Evolutionary conservation across 2,888 invertebrate genomes (phyloP), one percentile per base, ranked within the genome.

Genomic region (Crepidodera aurea): DNA sequence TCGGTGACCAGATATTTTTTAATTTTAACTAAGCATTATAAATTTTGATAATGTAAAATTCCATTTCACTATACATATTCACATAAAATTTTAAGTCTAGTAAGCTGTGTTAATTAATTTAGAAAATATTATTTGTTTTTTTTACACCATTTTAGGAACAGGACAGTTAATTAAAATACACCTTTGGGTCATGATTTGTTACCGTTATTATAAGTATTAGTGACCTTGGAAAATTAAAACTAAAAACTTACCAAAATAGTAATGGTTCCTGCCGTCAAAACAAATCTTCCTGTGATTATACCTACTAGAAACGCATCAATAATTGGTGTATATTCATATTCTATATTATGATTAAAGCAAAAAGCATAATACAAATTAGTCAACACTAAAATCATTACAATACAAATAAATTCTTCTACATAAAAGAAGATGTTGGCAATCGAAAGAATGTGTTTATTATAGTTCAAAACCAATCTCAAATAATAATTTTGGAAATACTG

Each of bases 401-500:
- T 19, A 13, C 15, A 25, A 1, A 53, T 25, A 18, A 55, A 27
- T 25, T 19, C 27, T 27, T 37, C 55, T 3, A 25, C 27, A 10
- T 40, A 46, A 22, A 40, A 27, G 2, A 61, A 7, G 27, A 39
- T 10, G 19, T 55, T 55, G 15, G 50, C 55, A 7, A 55, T 18
- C 7, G 60, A 61, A 0, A 55, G 6, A 7, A 55, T 13, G 19
- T 61, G 60, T 7, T 54, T 40, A 18, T 61, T 55, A 29, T 61
- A 46, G 15, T 48, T 55, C 8, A 13, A 29, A 18, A 5, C 15
- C 0, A 61, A 8, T n/a, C 34, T 25, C 16, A 55, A 39, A 16
- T 61, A 61, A 27, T 50, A 61, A 25, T 48, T 57, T 25, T 58
- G 62, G 18, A 54, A 32, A 13, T 39, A 40, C 13, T 19, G 18